Base-by-base conservation (phyloP, 2,888 invertebrate genomes). In the Pollenia labialis region DNA sequence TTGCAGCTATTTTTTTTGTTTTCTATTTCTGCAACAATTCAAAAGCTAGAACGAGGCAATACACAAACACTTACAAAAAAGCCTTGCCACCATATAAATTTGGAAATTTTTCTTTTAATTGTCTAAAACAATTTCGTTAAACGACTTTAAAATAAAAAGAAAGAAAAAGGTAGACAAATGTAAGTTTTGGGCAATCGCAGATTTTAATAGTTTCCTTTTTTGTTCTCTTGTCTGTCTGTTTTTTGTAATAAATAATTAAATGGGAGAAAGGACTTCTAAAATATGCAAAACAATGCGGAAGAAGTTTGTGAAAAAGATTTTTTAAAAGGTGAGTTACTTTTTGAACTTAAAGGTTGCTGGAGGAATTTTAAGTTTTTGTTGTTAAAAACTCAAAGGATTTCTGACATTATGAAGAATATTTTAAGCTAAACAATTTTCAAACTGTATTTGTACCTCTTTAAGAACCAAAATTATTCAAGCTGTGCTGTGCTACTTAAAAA, bases 41-140 rank as follows among this genome's bases (percentile, higher is more conserved):
- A 54, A 81, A 81, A 64, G 72, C 72, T 56, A 52, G 66, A 81
- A 64, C 54, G 46, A 50, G 42, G 14, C 44, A 42, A 7, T 40
- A n/a, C 18, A 50, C 18, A 50, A 58, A 44, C 8, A 52, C n/a
- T 2, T 16, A 16, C n/a, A n/a, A 58, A 23, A 32, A 54, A 58
- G 16, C 42, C 62, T 62, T 62, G 62, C 62, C 64, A 64, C 64
- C 44, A 64, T 12, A 64, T 64, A 46, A 74, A 42, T 58, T 66
- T 56, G 6, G 32, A 54, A 81, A 74, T 56, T 23, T 74, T 81
- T 50, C 66, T 66, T 81, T 81, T 74, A 81, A 81, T 81, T 72
- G 62, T 48, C 16, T 72, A 74, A 74, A 64, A 42, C 42, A 74
- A 72, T 81, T 81, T 64, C 40, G 46, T 23, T 40, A 18, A 64